Conservation (phyloP, 1,140 invertebrate species). For the Apis laboriosa region DNA sequence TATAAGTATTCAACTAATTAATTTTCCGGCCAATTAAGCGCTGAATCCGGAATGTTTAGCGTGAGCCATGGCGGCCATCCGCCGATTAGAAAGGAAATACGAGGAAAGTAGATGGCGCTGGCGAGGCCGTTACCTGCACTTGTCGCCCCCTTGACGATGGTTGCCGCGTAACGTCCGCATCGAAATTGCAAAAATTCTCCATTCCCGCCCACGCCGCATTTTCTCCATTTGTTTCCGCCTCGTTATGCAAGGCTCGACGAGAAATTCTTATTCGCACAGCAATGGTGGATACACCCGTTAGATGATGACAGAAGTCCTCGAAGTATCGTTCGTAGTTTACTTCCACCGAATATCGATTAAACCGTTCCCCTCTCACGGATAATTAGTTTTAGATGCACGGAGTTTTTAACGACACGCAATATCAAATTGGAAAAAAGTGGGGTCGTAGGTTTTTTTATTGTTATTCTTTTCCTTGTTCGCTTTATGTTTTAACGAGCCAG, state of each 20-base stretch:
- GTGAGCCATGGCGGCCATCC: no score
- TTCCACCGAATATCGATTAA: slow-evolving; percentile 73
- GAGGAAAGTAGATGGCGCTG: slow-evolving; percentile 19
- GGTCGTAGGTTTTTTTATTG: slow-evolving; percentile 57
- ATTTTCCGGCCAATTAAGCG: no score
- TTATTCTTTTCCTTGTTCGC: slow-evolving; percentile 4
- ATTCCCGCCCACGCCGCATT: neutral
- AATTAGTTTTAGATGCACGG: slow-evolving; percentile 74
- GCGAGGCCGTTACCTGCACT: slow-evolving; percentile 5
- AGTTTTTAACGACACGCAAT: slow-evolving; percentile 76
- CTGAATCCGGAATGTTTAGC: no score
- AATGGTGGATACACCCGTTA: neutral
- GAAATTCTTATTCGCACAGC: slow-evolving; percentile 39
- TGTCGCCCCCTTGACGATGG: slow-evolving; percentile 15
- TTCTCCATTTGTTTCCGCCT: slow-evolving; percentile 29
- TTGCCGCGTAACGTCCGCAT: slow-evolving; percentile 24
- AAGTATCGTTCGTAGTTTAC: slow-evolving; percentile 51
- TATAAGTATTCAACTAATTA: no score
- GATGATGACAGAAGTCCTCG: slow-evolving; percentile 23
- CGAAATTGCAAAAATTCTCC: slow-evolving; percentile 55
- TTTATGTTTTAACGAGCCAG: neutral
- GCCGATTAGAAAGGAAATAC: slow-evolving; percentile 30
- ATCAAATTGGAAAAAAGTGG: slow-evolving; percentile 69
- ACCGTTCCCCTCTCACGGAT: slow-evolving; percentile 69
- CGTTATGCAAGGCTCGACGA: slow-evolving; percentile 2